Evolutionary conservation across 2,797 vertebrate genomes (phyloP).

Genomic region (Centroberyx gerrardi): DNA sequence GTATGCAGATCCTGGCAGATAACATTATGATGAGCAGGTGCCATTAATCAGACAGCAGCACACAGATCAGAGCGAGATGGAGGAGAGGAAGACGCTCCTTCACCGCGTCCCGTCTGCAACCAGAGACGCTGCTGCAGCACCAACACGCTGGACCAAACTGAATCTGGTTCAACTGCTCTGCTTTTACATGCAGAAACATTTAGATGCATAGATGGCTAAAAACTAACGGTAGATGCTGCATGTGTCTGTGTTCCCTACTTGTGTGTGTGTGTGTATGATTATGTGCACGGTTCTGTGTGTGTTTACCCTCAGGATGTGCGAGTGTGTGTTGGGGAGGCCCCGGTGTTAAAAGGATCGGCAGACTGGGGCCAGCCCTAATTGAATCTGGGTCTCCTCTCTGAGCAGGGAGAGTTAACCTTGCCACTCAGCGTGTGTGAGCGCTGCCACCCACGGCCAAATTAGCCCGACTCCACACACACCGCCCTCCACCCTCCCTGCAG

Average conservation of each 20-base stretch:
- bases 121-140: constrained; percentile 13
- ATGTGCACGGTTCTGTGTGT: neutral
- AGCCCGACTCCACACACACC: constrained; percentile 73
- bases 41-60: constrained; percentile 82
- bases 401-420: constrained; percentile 91
- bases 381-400: constrained; percentile 91
- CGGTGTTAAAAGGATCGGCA: constrained; percentile 94
- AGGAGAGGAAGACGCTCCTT: constrained; percentile 45
- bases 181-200: too few relatives aligned
- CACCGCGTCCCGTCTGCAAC: constrained; percentile 34
- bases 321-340: constrained; percentile 49
- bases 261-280: neutral
- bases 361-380: constrained; percentile 89
- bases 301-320: constrained; percentile 16
- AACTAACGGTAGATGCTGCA: neutral
- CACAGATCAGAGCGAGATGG: constrained; percentile 52
- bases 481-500: constrained; percentile 65
- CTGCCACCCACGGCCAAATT: constrained; percentile 89
- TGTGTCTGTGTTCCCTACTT: neutral
- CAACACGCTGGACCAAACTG: constrained; percentile 13
- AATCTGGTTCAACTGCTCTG: neutral
- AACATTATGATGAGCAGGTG: constrained; percentile 87
- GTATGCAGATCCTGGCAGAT: constrained; percentile 88
- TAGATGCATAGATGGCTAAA: too few relatives aligned
- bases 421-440: constrained; percentile 87